Evolutionary conservation across 2,113 vertebrate genomes (phyloP).

Genomic region (Ammodramus savannarum): DNA sequence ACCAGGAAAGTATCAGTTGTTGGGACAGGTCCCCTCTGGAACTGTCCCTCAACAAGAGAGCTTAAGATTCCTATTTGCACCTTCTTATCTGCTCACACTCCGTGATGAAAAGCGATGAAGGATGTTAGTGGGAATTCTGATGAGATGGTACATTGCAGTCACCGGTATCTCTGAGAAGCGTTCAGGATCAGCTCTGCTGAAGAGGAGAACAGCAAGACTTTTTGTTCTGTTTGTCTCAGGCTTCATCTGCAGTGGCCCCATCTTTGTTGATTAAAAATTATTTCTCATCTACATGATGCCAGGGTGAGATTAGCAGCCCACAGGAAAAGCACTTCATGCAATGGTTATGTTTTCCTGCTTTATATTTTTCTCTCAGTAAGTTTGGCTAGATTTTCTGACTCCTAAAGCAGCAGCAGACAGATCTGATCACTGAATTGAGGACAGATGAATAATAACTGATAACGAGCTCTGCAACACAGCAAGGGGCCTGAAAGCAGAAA

Average conservation of each 20-base stretch:
- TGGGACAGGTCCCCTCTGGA: neutral
- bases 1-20: neutral
- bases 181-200: neutral
- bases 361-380: neutral
- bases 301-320: neutral
- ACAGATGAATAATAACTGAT: constrained; percentile 33
- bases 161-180: accelerated
- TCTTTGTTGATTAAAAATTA: constrained; percentile 5
- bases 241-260: neutral
- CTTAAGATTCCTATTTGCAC: neutral
- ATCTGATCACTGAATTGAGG: neutral
- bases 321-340: neutral
- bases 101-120: neutral
- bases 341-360: neutral
- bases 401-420: neutral
- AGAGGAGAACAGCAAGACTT: neutral
- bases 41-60: neutral
- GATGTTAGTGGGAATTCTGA: neutral
- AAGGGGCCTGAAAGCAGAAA: neutral
- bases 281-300: neutral
- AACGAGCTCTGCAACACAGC: constrained; percentile 14
- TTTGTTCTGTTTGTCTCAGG: neutral
- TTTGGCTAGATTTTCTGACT: neutral
- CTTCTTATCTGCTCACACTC: neutral
- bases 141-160: neutral